Evolutionary conservation across 2,113 vertebrate species (phyloP), one percentile per base, ranked within the genome.

Genomic region (Noctilio leporinus): DNA sequence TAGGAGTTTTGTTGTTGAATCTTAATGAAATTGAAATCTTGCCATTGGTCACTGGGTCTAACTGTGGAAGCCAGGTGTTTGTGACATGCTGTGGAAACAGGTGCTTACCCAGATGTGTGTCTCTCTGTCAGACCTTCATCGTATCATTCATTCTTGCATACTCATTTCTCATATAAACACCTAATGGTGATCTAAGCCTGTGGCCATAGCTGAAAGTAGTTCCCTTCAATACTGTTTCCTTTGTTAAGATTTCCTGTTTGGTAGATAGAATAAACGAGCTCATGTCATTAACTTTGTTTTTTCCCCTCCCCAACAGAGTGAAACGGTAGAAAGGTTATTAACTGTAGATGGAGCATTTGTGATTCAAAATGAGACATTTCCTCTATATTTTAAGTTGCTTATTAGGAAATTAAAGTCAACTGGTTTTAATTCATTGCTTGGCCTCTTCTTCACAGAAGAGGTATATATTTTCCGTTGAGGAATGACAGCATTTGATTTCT

Each of bases 391-490:
- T 88, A 45, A 94, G 10, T 35, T 89, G 55, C 47, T 93, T 92
- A 35, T 72, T 94, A 77, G 88, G 73, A 86, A 86, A 88, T 73
- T 76, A 24, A 81, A 91, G 57, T 43, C 40, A 43, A 4, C 12
- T 83, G n/a, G n/a, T 65, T 87, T 87, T 77, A 89, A 69, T 91
- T 76, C 38, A 70, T 78, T 67, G 55, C 43, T 86, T 88, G 30
- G 35, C 35, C 7, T 81, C 19, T 83, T 53, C 62, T 67, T 88
- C 35, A n/a, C 35, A 85, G 47, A 81, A 72, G 80, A 85, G 26
- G 3, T 51, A 43, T 85, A 95, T 95, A 30, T 90, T 90, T 92
- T 95, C 47, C 30, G 0, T 67, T 91, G 49, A 81, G 81, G 91
- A 95, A 38, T 80, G 70, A 67, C n/a, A 81, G 14, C 55, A 53